A percentile compares a stretch with the other conserved stretches of the same genome.
Conservation (phyloP, 2,888 invertebrate genomes). For the Scaptomyza cyrtandrae region DNA sequence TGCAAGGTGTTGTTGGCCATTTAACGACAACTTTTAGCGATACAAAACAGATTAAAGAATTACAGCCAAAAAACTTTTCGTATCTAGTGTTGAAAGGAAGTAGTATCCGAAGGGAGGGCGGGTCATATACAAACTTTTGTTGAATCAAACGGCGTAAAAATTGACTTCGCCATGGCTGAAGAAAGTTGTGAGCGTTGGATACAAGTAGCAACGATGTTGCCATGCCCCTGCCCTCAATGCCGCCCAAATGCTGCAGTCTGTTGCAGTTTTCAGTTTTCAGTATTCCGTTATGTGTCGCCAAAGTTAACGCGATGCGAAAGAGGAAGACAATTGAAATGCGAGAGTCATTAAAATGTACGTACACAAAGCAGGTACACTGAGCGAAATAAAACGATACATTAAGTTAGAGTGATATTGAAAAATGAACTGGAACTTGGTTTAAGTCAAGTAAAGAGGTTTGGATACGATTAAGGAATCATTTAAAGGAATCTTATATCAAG, state of each 20-base stretch:
- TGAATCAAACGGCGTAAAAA: conserved; percentile 74
- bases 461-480: neutral
- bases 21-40: conserved; percentile 53
- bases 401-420: too few species aligned
- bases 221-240: conserved; percentile 46
- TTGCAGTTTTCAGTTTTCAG: conserved; percentile 12
- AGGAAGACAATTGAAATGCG: conserved; percentile 70
- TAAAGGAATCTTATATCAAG: too few species aligned
- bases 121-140: conserved; percentile 71
- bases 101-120: neutral
- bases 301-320: conserved; percentile 32
- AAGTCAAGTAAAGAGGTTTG: neutral
- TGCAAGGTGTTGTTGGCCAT: conserved; percentile 14
- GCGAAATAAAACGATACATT: neutral
- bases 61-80: conserved; percentile 35
- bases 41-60: conserved; percentile 64
- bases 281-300: conserved; percentile 46
- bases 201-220: conserved; percentile 49
- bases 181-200: conserved; percentile 54
- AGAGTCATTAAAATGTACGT: conserved; percentile 79
- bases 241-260: conserved; percentile 54
- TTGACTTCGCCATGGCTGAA: conserved; percentile 65
- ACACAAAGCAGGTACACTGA: conserved; percentile 19
- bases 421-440: neutral
- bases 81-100: too few species aligned